Conservation (phyloP, 2,797 vertebrate species). For the Artibeus jamaicensis region DNA sequence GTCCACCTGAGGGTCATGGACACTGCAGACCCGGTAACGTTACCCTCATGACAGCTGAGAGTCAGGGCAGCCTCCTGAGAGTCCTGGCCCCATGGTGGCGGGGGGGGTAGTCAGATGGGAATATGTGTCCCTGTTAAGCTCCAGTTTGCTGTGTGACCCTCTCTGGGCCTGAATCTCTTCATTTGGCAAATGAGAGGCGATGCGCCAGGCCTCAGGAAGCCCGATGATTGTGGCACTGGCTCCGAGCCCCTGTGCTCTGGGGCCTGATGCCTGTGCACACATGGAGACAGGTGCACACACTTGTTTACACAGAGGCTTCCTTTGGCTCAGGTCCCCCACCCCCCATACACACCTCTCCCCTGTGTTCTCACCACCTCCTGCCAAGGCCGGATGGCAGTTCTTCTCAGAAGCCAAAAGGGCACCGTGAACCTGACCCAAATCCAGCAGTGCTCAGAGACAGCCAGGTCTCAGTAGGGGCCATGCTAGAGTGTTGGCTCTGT, state of each 20-base stretch:
- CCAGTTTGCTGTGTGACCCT: background rate
- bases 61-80: background rate
- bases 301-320: background rate
- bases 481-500: constrained; percentile 11
- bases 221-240: background rate
- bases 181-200: background rate
- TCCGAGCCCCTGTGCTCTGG: background rate
- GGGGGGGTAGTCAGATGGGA: background rate
- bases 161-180: background rate
- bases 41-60: too few species aligned
- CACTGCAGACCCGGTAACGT: constrained; percentile 91
- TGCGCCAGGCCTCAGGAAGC: background rate
- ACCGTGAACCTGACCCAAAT: background rate
- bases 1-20: constrained; percentile 94
- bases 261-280: background rate
- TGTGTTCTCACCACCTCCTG: background rate
- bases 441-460: background rate
- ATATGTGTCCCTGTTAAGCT: background rate
- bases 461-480: background rate
- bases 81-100: background rate
- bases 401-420: constrained; percentile 40
- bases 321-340: background rate
- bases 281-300: background rate
- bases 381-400: background rate
- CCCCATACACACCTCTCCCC: background rate